phyloP scores from a whole-genome alignment of 1,140 invertebrate species.

The Chlorops oryzae region DNA sequence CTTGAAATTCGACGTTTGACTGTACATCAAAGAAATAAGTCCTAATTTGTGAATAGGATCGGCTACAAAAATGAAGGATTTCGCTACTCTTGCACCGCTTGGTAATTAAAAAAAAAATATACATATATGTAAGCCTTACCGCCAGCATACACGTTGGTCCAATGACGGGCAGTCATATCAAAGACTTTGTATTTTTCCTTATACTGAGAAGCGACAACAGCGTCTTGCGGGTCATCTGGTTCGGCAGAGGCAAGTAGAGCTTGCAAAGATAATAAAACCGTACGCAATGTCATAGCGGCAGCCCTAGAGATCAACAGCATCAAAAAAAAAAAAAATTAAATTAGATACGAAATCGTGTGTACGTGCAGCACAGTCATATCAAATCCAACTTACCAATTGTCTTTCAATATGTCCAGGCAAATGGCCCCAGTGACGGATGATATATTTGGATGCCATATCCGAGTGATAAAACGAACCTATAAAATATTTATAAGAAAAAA shows the following conservation, averaged over 20 bases:
- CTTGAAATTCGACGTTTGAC: too few relatives aligned
- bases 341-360: background rate
- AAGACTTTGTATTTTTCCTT: slow-evolving; percentile 86
- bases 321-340: slow-evolving; percentile 8
- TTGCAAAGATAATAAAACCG: slow-evolving; percentile 89
- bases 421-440: slow-evolving; percentile 98
- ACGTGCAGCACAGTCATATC: background rate
- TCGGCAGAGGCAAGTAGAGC: slow-evolving; percentile 86
- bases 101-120: too few relatives aligned
- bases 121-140: slow-evolving; percentile 52
- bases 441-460: slow-evolving; percentile 99
- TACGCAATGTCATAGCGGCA: slow-evolving; percentile 95
- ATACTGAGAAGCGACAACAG: slow-evolving; percentile 95
- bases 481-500: slow-evolving; percentile 29
- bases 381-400: slow-evolving; percentile 74
- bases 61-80: too few relatives aligned
- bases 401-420: slow-evolving; percentile 98
- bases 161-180: slow-evolving; percentile 82
- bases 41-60: too few relatives aligned
- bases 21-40: too few relatives aligned
- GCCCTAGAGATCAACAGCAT: slow-evolving; percentile 75
- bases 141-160: slow-evolving; percentile 92
- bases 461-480: slow-evolving; percentile 87
- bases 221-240: slow-evolving; percentile 94
- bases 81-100: too few relatives aligned